Evolutionary conservation across 2,797 vertebrate genomes (phyloP).

Genomic region (Eulemur albifrons): DNA sequence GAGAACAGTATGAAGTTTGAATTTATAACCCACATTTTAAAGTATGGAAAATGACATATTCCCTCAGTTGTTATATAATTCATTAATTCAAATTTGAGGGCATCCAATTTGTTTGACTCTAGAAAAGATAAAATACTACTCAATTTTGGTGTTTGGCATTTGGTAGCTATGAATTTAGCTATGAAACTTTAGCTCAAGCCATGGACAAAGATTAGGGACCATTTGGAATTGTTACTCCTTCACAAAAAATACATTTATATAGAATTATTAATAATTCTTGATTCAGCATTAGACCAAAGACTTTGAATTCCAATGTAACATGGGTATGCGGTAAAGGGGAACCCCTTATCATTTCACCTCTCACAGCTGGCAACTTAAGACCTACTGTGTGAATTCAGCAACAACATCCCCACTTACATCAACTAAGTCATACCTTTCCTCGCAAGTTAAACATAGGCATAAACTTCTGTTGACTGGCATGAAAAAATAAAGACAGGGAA

Average conservation of each 20-base stretch:
- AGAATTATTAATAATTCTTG: not conserved
- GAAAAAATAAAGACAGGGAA: not conserved
- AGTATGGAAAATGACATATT: not conserved
- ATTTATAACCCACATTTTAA: not conserved
- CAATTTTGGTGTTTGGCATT: not conserved
- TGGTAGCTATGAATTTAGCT: not conserved
- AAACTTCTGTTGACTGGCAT: not conserved
- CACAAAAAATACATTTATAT: not conserved
- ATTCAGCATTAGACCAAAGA: not conserved
- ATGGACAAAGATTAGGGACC: not conserved
- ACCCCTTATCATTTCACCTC: not conserved
- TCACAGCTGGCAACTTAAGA: not conserved
- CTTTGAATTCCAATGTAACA: not conserved
- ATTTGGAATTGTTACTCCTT: not conserved
- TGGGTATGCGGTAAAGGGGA: not conserved
- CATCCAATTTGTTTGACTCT: not conserved
- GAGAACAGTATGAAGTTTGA: not conserved
- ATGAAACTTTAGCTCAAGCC: not conserved
- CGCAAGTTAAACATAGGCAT: not conserved
- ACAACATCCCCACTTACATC: not conserved
- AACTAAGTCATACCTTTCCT: not conserved
- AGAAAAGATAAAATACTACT: not conserved
- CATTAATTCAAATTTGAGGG: not conserved
- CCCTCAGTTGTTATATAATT: not conserved
- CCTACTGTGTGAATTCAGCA: not conserved